phyloP scores from a whole-genome alignment of 1,140 invertebrate species.

The Panonychus citri region DNA sequence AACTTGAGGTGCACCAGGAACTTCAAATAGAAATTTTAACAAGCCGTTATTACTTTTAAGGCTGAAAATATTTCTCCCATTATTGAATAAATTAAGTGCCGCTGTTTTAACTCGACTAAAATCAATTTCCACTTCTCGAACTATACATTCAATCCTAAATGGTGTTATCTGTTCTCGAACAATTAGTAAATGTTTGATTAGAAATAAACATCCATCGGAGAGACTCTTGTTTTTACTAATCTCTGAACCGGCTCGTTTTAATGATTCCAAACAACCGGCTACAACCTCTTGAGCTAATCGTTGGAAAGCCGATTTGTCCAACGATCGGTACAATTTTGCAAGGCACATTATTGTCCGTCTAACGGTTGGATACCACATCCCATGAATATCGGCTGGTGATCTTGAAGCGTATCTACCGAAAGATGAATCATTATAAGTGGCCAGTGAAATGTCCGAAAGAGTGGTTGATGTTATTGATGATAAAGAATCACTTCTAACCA shows the following conservation, averaged over 20 bases:
- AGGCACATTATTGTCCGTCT: constrained; percentile 77
- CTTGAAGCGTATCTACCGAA: constrained; percentile 9
- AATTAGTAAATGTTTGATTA: constrained; percentile 93
- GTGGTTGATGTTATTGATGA: constrained; percentile 11
- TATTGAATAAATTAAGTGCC: constrained; percentile 62
- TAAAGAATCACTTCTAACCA: constrained; percentile 13
- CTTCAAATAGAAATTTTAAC: constrained; percentile 52
- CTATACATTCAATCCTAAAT: constrained; percentile 84
- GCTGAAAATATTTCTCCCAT: constrained; percentile 59
- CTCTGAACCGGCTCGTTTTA: constrained; percentile 40
- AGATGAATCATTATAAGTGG: not conserved
- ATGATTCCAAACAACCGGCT: constrained; percentile 65
- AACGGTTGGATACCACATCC: constrained; percentile 98
- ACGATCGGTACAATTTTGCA: constrained; percentile 77
- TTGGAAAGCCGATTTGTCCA: constrained; percentile 86
- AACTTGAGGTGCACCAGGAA: constrained; percentile 52
- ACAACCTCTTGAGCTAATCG: constrained; percentile 85
- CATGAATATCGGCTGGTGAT: constrained; percentile 86
- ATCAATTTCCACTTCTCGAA: constrained; percentile 72
- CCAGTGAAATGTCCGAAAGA: constrained; percentile 9
- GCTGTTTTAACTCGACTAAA: constrained; percentile 51
- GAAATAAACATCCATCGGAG: constrained; percentile 81
- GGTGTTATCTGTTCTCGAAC: constrained; percentile 91
- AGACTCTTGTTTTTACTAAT: constrained; percentile 28
- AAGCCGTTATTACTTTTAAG: constrained; percentile 70